Evolutionary conservation across 1,140 invertebrate genomes (phyloP), one percentile per base, ranked within the genome.

Genomic region (Solenopsis invicta): DNA sequence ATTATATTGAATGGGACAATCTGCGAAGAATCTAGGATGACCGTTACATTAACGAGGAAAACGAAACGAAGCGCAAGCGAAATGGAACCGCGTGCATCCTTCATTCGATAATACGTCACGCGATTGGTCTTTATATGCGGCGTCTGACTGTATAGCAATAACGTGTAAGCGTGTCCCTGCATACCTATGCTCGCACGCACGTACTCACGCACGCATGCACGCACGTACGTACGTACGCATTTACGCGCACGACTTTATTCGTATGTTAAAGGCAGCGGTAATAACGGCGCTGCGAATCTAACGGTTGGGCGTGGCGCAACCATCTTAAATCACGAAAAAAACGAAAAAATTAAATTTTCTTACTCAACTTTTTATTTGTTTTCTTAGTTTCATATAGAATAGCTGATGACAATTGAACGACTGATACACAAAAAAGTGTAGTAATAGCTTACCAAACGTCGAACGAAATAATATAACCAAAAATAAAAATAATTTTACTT

Each of bases 251-350:
- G 16, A 85, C 48, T 85, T 85, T 29, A 76, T 34, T 9, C 24
- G 56, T 85, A 75, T 69, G 75, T 86, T 66, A 86, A 64, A 77
- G 21, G 74, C 21, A 86, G 16, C 48, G 69, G 50, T 77, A 66
- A 86, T 67, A 56, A 84, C 52, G 85, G 50, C 41, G 66, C 24
- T 48, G 89, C 77, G 87, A 89, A 91, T 91, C 88, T 91, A 92
- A 92, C 87, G 76, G 75, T 66, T 88, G 87, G 91, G 91, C 87
- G 91, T 92, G 91, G 91, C 82, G 66, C 87, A n/a, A n/a, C 86
- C 56, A 59, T 29, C 21, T 45, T 34, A 41, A 34, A 34, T 80
- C 10, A 5, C 18, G 34, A 41, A 45, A 45, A n/a, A n/a, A n/a
- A n/a, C n/a, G n/a, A 21, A 56, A 81, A 41, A 37, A 2, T 24